Conservation (phyloP, 92 coral and sea anemone genomes). For the Zoanthus solanderi region DNA sequence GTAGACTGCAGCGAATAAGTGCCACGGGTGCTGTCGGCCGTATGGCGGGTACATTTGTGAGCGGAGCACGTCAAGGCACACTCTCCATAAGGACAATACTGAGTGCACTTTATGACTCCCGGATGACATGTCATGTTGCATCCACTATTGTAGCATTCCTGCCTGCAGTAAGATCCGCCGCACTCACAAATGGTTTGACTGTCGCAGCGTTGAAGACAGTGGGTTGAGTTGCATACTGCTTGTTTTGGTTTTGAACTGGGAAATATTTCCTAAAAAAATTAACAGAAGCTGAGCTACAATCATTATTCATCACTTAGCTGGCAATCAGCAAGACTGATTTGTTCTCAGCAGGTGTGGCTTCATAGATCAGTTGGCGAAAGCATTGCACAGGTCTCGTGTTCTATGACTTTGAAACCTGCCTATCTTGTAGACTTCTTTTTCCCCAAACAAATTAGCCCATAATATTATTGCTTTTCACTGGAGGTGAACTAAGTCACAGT, state of each 20-base stretch:
- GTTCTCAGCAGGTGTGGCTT: too few species aligned
- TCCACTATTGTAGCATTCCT: conserved; percentile 13
- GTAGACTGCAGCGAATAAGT: too few species aligned
- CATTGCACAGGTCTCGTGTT: too few species aligned
- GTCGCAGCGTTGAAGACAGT: conserved; percentile 20
- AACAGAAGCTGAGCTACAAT: too few species aligned
- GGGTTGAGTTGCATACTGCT: background rate
- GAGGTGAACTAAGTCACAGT: too few species aligned
- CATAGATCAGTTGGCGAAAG: too few species aligned
- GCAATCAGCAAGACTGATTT: too few species aligned
- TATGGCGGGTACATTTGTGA: background rate
- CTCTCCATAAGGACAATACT: background rate
- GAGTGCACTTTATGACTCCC: conserved; percentile 4
- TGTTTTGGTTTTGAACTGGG: background rate
- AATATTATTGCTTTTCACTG: too few species aligned
- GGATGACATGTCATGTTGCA: conserved; percentile 24
- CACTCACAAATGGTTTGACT: conserved; percentile 10
- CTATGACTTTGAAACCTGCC: too few species aligned
- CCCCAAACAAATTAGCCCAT: too few species aligned
- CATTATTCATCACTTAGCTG: too few species aligned
- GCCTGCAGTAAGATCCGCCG: background rate
- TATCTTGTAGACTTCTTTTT: too few species aligned
- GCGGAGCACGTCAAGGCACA: conserved; percentile 8
- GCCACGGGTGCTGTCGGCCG: background rate
- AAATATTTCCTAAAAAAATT: conserved; percentile 3